These are phyloP conservation scores for Trididemnum clinides DNA, from an alignment of 23 tunicate species.

Conservation along the genomic window DNA sequence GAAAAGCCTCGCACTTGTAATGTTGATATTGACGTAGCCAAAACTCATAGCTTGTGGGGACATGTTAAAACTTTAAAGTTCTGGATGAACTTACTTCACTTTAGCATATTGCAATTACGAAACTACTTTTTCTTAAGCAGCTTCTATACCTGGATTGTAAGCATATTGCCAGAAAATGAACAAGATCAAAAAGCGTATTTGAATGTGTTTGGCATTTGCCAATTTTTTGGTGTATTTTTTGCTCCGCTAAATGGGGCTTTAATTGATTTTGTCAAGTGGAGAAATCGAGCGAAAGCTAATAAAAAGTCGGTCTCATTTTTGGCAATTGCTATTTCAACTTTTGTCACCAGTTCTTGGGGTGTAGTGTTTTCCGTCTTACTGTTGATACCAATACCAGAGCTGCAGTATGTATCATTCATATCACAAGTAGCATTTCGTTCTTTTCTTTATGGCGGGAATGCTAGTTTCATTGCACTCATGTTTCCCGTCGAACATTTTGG, in stretches of 20 bases:
- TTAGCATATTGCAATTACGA: constrained; percentile 74
- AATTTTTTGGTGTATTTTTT: constrained; percentile 82
- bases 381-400: constrained; percentile 35
- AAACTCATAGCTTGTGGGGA: not conserved
- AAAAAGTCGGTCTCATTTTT: constrained; percentile 23
- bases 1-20: not conserved
- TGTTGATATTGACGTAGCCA: not conserved
- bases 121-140: constrained; percentile 87
- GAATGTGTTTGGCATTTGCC: constrained; percentile 84
- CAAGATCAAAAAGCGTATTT: constrained; percentile 19
- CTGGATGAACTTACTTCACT: constrained; percentile 76
- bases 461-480: constrained; percentile 67
- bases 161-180: constrained; percentile 16
- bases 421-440: constrained; percentile 82
- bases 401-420: constrained; percentile 87
- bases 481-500: constrained; percentile 89
- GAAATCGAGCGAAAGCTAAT: not conserved
- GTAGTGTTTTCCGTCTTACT: constrained; percentile 55
- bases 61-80: constrained; percentile 38
- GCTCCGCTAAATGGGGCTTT: constrained; percentile 93
- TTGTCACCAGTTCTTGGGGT: constrained; percentile 69
- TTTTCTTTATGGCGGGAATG: constrained; percentile 87
- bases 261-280: constrained; percentile 52
- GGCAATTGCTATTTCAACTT: constrained; percentile 55
- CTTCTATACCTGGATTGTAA: constrained; percentile 42